Conservation (phyloP, 2,113 vertebrate species). For the Ceuthmochares aereus region DNA sequence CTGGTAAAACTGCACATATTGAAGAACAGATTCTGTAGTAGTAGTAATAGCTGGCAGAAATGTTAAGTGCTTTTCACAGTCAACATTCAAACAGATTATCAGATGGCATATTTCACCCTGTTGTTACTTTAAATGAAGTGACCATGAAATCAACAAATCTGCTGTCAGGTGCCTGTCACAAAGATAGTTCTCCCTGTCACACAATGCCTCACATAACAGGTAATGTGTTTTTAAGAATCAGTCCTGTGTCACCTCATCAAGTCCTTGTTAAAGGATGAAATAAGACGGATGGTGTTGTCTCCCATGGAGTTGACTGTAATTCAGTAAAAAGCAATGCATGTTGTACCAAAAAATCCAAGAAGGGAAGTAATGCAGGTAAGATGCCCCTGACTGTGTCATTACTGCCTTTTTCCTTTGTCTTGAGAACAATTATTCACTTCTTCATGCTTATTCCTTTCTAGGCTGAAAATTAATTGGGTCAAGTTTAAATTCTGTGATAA, state of each 20-base stretch:
- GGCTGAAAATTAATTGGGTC: slow-evolving; percentile 34
- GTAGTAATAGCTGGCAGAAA: slow-evolving; percentile 81
- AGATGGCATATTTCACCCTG: slow-evolving; percentile 87
- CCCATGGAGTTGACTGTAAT: slow-evolving; percentile 73
- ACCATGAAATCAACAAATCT: slow-evolving; percentile 89
- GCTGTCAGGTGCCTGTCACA: slow-evolving; percentile 86
- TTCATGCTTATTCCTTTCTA: slow-evolving; percentile 37
- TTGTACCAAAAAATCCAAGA: not conserved
- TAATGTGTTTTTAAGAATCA: slow-evolving; percentile 88
- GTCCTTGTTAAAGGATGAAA: slow-evolving; percentile 86
- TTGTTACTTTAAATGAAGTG: slow-evolving; percentile 88
- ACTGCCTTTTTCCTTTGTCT: not conserved
- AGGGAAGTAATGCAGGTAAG: not conserved
- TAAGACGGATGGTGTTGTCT: slow-evolving; percentile 82
- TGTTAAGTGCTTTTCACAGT: slow-evolving; percentile 86
- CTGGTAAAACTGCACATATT: slow-evolving; percentile 81
- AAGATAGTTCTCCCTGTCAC: slow-evolving; percentile 84
- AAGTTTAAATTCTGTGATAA: slow-evolving; percentile 50
- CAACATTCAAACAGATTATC: slow-evolving; percentile 87
- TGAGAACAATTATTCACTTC: not conserved
- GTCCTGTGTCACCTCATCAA: slow-evolving; percentile 85
- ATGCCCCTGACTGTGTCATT: not conserved
- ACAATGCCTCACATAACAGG: slow-evolving; percentile 84
- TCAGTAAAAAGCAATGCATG: slow-evolving; percentile 61
- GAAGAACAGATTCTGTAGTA: slow-evolving; percentile 84